Conservation (phyloP, 1,140 invertebrate species). For the Gryon sp. region DNA sequence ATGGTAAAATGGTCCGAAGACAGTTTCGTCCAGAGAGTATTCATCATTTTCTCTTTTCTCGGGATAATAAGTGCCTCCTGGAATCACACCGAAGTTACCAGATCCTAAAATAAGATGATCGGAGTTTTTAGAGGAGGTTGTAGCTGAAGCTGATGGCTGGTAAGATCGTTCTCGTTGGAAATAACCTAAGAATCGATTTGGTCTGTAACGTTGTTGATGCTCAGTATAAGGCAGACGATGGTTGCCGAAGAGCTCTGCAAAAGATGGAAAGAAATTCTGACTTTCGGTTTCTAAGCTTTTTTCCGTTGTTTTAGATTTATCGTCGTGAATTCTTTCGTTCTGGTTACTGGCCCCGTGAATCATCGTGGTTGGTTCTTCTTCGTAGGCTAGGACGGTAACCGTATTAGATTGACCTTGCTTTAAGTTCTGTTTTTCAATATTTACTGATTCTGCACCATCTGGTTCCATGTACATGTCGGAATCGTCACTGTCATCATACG, state of each 20-base stretch:
- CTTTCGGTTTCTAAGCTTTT: conserved; percentile 76
- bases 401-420: conserved; percentile 22
- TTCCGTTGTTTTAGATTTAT: conserved; percentile 53
- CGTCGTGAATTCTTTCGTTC: conserved; percentile 40
- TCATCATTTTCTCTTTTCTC: conserved; percentile 81
- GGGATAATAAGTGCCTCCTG: conserved; percentile 91
- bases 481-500: conserved; percentile 74
- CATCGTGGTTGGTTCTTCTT: conserved; percentile 28
- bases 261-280: conserved; percentile 80
- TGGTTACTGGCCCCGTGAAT: conserved; percentile 45
- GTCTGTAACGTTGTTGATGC: conserved; percentile 73
- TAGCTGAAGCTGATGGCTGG: conserved; percentile 56
- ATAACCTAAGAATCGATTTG: conserved; percentile 76
- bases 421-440: conserved; percentile 21
- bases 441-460: conserved; percentile 66
- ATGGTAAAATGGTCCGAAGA: conserved; percentile 84
- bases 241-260: conserved; percentile 78
- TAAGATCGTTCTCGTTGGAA: conserved; percentile 73
- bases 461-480: conserved; percentile 79
- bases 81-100: conserved; percentile 92
- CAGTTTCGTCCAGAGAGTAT: conserved; percentile 76
- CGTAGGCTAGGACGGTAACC: conserved; percentile 28
- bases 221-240: conserved; percentile 73
- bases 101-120: conserved; percentile 85
- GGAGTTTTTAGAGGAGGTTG: conserved; percentile 67